A percentile compares a stretch with the other conserved stretches of the same genome.
These are phyloP conservation scores for Mythimna ferrago DNA, from an alignment of 2,888 invertebrate species.

Conservation along the genomic window DNA sequence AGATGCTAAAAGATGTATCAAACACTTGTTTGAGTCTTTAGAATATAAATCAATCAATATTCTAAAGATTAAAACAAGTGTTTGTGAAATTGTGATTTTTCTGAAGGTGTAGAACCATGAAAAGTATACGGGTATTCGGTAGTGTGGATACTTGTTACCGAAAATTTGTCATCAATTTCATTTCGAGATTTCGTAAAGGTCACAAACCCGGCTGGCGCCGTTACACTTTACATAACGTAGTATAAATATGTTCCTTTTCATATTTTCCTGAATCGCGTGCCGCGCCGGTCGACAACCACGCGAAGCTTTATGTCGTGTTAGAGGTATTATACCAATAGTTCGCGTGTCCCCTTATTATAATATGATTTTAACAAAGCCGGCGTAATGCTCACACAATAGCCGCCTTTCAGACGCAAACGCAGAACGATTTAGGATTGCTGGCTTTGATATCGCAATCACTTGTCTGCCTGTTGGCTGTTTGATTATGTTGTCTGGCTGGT, in stretches of 20 bases:
- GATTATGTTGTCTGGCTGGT: conserved; percentile 51
- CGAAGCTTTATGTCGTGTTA: conserved; percentile 74
- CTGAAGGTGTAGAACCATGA: too few species aligned
- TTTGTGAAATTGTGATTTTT: background rate
- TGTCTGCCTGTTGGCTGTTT: conserved; percentile 51
- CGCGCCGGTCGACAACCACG: conserved; percentile 73
- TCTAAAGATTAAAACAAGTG: background rate
- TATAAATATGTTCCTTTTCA: conserved; percentile 57
- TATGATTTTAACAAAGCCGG: conserved; percentile 85
- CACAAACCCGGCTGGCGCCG: conserved; percentile 1
- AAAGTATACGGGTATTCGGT: too few species aligned
- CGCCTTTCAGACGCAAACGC: conserved; percentile 81
- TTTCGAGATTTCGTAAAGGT: background rate
- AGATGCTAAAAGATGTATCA: too few species aligned
- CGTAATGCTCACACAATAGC: conserved; percentile 84
- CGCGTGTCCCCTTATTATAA: conserved; percentile 86
- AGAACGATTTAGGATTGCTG: conserved; percentile 80
- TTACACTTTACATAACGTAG: conserved; percentile 38
- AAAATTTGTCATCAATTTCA: background rate
- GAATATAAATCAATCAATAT: too few species aligned
- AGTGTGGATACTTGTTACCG: background rate
- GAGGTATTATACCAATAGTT: conserved; percentile 83
- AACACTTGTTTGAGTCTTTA: too few species aligned
- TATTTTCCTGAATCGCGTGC: conserved; percentile 78
- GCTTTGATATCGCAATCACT: conserved; percentile 67